Percentiles rank a stretch among this genome's conserved stretches.
Evolutionary conservation across 2,888 invertebrate genomes (phyloP).

Genomic region (Lasioglossum morio): DNA sequence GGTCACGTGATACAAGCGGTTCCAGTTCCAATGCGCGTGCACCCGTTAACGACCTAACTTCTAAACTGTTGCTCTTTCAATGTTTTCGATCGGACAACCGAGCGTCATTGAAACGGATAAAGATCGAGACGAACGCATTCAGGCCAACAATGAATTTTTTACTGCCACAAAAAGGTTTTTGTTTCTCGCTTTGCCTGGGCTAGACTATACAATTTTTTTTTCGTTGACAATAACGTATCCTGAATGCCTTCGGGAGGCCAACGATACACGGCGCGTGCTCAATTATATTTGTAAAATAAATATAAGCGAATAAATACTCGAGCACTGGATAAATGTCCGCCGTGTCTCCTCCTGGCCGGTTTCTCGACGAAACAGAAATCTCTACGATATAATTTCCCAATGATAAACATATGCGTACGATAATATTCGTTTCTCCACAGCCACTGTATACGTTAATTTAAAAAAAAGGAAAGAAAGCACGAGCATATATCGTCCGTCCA

Average conservation of each 20-base stretch:
- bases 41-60: conserved; percentile 5
- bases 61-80: conserved; percentile 2
- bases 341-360: conserved; percentile 23
- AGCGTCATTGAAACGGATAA: conserved; percentile 24
- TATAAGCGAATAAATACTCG: conserved; percentile 71
- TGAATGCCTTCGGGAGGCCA: conserved; percentile 17
- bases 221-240: neutral
- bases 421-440: conserved; percentile 65
- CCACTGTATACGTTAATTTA: conserved; percentile 64
- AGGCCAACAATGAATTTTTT: neutral
- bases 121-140: conserved; percentile 1
- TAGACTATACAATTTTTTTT: neutral
- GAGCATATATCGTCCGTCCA: conserved; percentile 47
- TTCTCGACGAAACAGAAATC: conserved; percentile 23
- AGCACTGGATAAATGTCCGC: conserved; percentile 53
- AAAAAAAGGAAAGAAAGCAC: conserved; percentile 43
- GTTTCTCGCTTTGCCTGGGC: neutral
- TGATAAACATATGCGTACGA: conserved; percentile 55
- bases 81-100: conserved; percentile 5
- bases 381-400: conserved; percentile 41
- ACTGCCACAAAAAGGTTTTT: neutral
- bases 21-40: conserved; percentile 13
- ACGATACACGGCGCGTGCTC: conserved; percentile 45
- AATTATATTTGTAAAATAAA: conserved; percentile 64
- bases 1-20: conserved; percentile 39